Conservation (phyloP, 2,888 invertebrate genomes). For the Eupithecia centaureata region DNA sequence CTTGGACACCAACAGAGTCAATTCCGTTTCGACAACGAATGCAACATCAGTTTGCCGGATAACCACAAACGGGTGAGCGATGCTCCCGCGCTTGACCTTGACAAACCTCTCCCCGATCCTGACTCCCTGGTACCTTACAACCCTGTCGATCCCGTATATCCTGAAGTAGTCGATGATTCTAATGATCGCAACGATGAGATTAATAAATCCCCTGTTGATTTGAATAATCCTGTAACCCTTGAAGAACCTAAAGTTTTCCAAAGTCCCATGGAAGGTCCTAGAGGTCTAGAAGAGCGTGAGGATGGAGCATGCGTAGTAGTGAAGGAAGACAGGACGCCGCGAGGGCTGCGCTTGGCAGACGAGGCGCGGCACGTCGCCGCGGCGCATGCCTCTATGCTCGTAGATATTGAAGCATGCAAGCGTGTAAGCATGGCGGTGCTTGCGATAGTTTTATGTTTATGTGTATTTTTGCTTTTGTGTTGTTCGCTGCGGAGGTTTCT, state of each 20-base stretch:
- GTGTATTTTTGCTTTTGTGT: constrained; percentile 58
- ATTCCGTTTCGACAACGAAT: constrained; percentile 99
- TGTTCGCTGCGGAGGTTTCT: constrained; percentile 37
- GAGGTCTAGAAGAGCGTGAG: constrained; percentile 64
- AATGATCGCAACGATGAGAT: not conserved
- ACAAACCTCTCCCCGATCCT: constrained; percentile 52
- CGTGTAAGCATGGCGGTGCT: constrained; percentile 87
- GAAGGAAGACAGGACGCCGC: constrained; percentile 76
- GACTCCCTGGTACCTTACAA: constrained; percentile 31
- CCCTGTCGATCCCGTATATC: constrained; percentile 20
- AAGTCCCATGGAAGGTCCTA: constrained; percentile 50
- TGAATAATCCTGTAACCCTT: constrained; percentile 6
- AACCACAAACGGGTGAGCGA: constrained; percentile 99
- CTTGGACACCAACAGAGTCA: constrained; percentile 91
- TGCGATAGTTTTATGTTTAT: constrained; percentile 60
- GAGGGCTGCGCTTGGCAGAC: constrained; percentile 75
- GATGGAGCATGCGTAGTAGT: constrained; percentile 74
- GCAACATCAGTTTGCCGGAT: constrained; percentile 98
- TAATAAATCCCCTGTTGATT: not conserved
- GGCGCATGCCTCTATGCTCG: constrained; percentile 81
- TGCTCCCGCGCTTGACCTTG: constrained; percentile 76
- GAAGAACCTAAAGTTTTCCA: constrained; percentile 25
- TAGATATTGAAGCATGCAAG: constrained; percentile 86
- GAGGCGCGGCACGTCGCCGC: constrained; percentile 80
- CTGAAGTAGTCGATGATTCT: not conserved